phyloP scores from a whole-genome alignment of 2,797 vertebrate species.

The Loriculus beryllinus region DNA sequence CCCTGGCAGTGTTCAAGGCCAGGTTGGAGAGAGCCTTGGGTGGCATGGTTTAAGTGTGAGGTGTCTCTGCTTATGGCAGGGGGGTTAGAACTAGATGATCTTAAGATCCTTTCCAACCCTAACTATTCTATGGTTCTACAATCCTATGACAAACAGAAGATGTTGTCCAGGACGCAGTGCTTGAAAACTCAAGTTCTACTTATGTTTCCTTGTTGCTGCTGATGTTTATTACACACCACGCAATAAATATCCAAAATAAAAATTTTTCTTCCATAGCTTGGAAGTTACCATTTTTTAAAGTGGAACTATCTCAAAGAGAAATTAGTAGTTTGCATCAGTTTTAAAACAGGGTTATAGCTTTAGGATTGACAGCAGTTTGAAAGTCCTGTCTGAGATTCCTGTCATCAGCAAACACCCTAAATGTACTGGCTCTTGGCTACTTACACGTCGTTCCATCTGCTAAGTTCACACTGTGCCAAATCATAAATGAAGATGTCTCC shows the following conservation, averaged over 20 bases:
- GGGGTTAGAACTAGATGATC: too few species aligned
- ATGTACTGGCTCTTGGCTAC: constrained; percentile 38
- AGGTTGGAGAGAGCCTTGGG: too few species aligned
- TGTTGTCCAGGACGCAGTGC: background rate
- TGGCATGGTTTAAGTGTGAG: too few species aligned
- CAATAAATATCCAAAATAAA: background rate
- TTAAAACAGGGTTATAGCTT: background rate
- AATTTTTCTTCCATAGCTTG: background rate
- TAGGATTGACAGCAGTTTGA: constrained; percentile 48
- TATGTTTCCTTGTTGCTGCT: background rate
- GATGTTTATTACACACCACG: background rate
- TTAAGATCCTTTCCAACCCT: too few species aligned
- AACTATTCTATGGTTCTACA: too few species aligned
- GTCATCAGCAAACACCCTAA: constrained; percentile 4
- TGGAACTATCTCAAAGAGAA: background rate
- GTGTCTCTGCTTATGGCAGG: too few species aligned
- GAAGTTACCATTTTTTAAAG: background rate
- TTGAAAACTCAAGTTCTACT: background rate
- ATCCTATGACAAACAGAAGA: background rate
- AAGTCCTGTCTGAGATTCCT: constrained; percentile 31
- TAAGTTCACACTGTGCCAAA: constrained; percentile 44
- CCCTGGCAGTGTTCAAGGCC: too few species aligned
- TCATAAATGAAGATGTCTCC: constrained; percentile 21
- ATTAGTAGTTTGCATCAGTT: background rate
- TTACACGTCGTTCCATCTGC: constrained; percentile 49